These are phyloP conservation scores for Alethe castanea DNA, from an alignment of 2,113 vertebrate species.

Conservation along the genomic window DNA sequence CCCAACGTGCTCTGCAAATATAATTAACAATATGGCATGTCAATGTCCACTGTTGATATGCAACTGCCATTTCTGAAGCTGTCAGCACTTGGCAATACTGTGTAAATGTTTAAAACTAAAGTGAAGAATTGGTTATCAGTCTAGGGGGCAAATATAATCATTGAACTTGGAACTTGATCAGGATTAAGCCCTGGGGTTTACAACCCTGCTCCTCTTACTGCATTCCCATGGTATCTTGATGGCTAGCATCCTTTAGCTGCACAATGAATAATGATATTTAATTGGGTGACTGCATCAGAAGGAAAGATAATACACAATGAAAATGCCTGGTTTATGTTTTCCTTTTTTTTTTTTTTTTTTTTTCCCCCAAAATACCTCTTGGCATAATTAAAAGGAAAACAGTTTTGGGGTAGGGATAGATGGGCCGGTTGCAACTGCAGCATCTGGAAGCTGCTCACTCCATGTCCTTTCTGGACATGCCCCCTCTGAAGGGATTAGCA, in stretches of 20 bases:
- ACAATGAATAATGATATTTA: background rate
- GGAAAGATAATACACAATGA: background rate
- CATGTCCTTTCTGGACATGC: rapidly evolving
- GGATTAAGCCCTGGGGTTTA: background rate
- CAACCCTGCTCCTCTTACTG: background rate
- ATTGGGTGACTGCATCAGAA: background rate
- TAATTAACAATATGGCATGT: background rate
- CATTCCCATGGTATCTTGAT: background rate
- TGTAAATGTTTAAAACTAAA: background rate
- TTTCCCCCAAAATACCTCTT: background rate
- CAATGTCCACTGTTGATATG: background rate
- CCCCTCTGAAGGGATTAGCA: background rate
- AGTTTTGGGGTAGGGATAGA: background rate
- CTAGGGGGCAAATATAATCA: background rate
- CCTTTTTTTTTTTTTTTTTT: background rate
- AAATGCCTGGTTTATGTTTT: background rate
- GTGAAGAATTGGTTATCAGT: background rate
- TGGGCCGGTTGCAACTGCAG: background rate
- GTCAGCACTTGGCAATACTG: background rate
- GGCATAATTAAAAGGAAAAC: background rate
- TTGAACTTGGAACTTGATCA: background rate
- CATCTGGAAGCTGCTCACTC: background rate
- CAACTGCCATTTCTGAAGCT: background rate
- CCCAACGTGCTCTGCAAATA: background rate
- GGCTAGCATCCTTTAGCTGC: background rate